phyloP scores from a whole-genome alignment of 2,113 vertebrate genomes.

The Labrus mixtus region DNA sequence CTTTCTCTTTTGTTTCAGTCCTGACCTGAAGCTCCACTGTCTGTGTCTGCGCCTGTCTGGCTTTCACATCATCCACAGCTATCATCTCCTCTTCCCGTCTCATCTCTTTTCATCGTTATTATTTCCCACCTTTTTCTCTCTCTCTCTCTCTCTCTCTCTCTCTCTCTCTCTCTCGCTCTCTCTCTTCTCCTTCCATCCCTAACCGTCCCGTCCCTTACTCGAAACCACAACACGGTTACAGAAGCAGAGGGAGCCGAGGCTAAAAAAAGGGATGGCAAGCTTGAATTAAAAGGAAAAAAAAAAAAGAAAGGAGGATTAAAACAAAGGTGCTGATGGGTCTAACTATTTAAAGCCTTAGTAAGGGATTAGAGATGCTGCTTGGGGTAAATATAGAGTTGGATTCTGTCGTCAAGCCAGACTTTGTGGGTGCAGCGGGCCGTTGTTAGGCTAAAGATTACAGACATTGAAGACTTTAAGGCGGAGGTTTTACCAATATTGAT shows the following conservation, averaged over 20 bases:
- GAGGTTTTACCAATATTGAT: conserved; percentile 41
- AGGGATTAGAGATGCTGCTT: conserved; percentile 43
- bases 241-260: conserved; percentile 10
- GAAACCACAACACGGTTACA: conserved; percentile 19
- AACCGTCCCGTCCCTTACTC: conserved; percentile 20
- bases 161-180: no score
- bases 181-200: conserved; percentile 14
- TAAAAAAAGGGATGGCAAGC: conserved; percentile 37
- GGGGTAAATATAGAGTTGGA: conserved; percentile 60
- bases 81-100: conserved; percentile 30
- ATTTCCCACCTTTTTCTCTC: conserved; percentile 19
- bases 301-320: conserved; percentile 55
- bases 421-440: conserved; percentile 24
- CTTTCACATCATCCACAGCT: conserved; percentile 31
- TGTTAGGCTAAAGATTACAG: conserved; percentile 55
- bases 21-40: conserved; percentile 22
- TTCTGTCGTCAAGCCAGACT: conserved; percentile 60
- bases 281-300: conserved; percentile 48
- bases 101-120: conserved; percentile 11
- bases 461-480: conserved; percentile 9
- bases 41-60: conserved; percentile 38
- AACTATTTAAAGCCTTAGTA: conserved; percentile 63
- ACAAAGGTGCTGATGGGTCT: conserved; percentile 43
- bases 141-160: no score
- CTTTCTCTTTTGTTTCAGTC: conserved; percentile 20